Evolutionary conservation across 2,888 invertebrate species (phyloP).

Genomic region (Chorisops tibialis): DNA sequence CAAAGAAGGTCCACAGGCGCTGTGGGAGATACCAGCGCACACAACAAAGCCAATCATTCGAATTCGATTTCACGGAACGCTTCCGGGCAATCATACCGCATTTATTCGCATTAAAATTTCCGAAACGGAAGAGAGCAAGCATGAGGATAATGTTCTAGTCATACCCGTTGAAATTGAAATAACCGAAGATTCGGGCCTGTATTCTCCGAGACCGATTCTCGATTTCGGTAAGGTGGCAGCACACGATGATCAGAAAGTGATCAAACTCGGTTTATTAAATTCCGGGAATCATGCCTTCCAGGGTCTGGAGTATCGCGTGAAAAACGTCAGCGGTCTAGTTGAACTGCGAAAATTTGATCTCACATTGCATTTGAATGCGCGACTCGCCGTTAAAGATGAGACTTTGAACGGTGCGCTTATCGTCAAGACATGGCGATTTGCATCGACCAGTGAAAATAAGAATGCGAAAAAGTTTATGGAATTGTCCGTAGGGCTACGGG

Average conservation of each 20-base stretch:
- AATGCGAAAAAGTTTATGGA: slow-evolving; percentile 23
- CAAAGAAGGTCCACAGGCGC: slow-evolving; percentile 71
- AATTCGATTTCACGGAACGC: slow-evolving; percentile 73
- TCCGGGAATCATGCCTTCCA: slow-evolving; percentile 37
- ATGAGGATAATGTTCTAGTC: slow-evolving; percentile 56
- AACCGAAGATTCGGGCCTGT: slow-evolving; percentile 65
- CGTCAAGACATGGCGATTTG: slow-evolving; percentile 34
- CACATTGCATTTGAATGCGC: slow-evolving; percentile 44
- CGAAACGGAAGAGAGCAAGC: slow-evolving; percentile 34
- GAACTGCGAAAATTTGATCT: slow-evolving; percentile 39
- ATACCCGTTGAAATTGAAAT: slow-evolving; percentile 85
- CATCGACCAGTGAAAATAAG: neutral
- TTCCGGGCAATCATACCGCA: slow-evolving; percentile 78
- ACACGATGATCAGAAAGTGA: slow-evolving; percentile 60
- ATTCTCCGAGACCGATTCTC: slow-evolving; percentile 70
- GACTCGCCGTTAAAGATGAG: slow-evolving; percentile 39
- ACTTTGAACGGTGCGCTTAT: slow-evolving; percentile 42
- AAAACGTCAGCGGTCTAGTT: slow-evolving; percentile 34
- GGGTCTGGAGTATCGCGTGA: slow-evolving; percentile 36
- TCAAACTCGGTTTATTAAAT: slow-evolving; percentile 50
- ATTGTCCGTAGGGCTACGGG: slow-evolving; percentile 42
- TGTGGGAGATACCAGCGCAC: slow-evolving; percentile 91
- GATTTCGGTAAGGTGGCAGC: slow-evolving; percentile 81
- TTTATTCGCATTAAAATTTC: slow-evolving; percentile 63
- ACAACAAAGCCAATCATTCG: slow-evolving; percentile 83